A percentile compares a stretch with the other conserved stretches of the same genome.
Evolutionary conservation across 1,140 invertebrate species (phyloP).

Genomic region (Papilio machaon): DNA sequence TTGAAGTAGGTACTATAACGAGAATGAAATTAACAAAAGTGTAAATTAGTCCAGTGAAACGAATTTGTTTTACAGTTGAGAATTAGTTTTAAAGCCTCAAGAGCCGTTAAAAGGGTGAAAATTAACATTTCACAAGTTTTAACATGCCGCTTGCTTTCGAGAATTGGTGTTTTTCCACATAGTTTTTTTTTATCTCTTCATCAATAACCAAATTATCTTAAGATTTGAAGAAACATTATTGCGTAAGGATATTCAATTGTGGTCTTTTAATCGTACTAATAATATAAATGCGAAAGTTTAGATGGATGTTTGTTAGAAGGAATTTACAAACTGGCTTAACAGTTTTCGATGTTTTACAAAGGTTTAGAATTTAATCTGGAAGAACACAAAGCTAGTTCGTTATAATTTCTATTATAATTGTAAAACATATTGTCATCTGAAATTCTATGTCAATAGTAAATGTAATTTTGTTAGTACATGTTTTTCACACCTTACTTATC

Average conservation of each 20-base stretch:
- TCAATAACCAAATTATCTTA: background rate
- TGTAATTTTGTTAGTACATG: conserved; percentile 21
- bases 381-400: no score
- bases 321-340: no score
- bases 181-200: background rate
- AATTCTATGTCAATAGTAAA: background rate
- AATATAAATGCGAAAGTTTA: no score
- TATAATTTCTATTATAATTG: no score
- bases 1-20: conserved; percentile 18
- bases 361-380: no score
- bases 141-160: background rate
- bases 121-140: background rate
- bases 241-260: background rate
- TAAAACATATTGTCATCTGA: no score
- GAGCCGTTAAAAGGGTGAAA: conserved; percentile 32
- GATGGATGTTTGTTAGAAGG: no score
- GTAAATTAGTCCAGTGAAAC: conserved; percentile 35
- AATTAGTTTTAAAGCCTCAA: conserved; percentile 34
- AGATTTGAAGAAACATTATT: background rate
- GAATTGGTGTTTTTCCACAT: background rate
- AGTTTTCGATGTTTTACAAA: no score
- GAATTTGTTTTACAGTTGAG: conserved; percentile 31
- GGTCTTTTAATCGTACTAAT: no score
- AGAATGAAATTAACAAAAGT: conserved; percentile 33
- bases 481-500: conserved; percentile 24